Evolutionary conservation across 2,888 invertebrate genomes (phyloP).

Genomic region (Drosophila eohydei): DNA sequence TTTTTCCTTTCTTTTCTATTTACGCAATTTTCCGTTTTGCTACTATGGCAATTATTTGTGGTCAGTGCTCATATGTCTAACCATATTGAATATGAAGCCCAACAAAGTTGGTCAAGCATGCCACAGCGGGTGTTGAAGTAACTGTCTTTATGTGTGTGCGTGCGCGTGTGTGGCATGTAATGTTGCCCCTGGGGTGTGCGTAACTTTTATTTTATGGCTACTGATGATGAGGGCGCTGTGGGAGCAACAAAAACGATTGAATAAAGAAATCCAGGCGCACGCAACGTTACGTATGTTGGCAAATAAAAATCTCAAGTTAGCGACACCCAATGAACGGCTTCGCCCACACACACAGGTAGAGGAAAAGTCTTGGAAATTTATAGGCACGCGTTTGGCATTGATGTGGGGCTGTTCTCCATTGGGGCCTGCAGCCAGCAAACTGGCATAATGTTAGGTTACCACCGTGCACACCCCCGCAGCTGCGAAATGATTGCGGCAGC

Average conservation of each 20-base stretch:
- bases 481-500: slow-evolving; percentile 36
- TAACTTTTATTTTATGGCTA: slow-evolving; percentile 82
- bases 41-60: slow-evolving; percentile 72
- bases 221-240: slow-evolving; percentile 74
- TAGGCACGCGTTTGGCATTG: slow-evolving; percentile 64
- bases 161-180: slow-evolving; percentile 42
- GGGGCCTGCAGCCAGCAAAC: slow-evolving; percentile 42
- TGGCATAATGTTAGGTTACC: slow-evolving; percentile 60
- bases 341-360: slow-evolving; percentile 14
- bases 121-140: slow-evolving; percentile 20
- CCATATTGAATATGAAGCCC: slow-evolving; percentile 55
- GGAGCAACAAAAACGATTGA: slow-evolving; percentile 78
- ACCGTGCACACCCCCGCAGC: slow-evolving; percentile 9
- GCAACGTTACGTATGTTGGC: slow-evolving; percentile 38
- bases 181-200: slow-evolving; percentile 76
- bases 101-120: slow-evolving; percentile 67
- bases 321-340: slow-evolving; percentile 59
- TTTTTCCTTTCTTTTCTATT: slow-evolving; percentile 10
- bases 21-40: slow-evolving; percentile 57
- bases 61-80: slow-evolving; percentile 63
- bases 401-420: slow-evolving; percentile 29
- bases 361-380: slow-evolving; percentile 62
- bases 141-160: not conserved
- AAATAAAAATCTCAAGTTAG: slow-evolving; percentile 66
- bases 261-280: slow-evolving; percentile 61